phyloP scores from a whole-genome alignment of 1,140 invertebrate genomes.

The Drosophila orosa region DNA sequence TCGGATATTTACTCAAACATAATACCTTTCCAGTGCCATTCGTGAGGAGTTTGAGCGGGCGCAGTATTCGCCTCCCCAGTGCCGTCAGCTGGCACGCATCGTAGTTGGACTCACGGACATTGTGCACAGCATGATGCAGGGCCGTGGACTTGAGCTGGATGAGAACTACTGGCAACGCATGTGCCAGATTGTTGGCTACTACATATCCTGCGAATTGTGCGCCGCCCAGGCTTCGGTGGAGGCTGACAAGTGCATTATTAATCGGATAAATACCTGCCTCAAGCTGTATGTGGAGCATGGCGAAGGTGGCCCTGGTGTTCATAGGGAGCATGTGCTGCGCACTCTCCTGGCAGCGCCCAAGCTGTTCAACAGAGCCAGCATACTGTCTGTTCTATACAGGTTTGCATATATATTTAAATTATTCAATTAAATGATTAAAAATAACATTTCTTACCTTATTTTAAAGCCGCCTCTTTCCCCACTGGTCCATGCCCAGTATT shows the following conservation, averaged over 20 bases:
- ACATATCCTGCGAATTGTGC: conserved; percentile 71
- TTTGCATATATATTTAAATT: conserved; percentile 1
- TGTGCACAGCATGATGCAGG: conserved; percentile 42
- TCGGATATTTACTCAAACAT: background rate
- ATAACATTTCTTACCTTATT: background rate
- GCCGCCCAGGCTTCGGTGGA: conserved; percentile 51
- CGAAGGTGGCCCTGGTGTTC: conserved; percentile 22
- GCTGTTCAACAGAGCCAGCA: conserved; percentile 61
- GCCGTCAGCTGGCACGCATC: conserved; percentile 53
- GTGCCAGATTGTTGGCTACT: conserved; percentile 66
- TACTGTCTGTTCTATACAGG: conserved; percentile 67
- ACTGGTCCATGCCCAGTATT: conserved; percentile 50
- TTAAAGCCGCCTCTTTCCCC: conserved; percentile 63
- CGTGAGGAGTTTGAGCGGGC: conserved; percentile 60
- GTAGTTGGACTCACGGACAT: conserved; percentile 52
- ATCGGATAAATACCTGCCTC: conserved; percentile 59
- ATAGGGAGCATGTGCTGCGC: conserved; percentile 58
- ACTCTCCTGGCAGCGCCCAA: conserved; percentile 67
- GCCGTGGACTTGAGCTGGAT: conserved; percentile 8
- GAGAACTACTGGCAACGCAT: conserved; percentile 54
- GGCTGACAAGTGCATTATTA: conserved; percentile 50
- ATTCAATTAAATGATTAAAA: background rate
- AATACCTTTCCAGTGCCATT: conserved; percentile 46
- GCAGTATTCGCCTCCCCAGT: conserved; percentile 44
- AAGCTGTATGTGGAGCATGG: conserved; percentile 49